phyloP scores from a whole-genome alignment of 2,797 vertebrate genomes.

The Dendrocincla tyrannina region DNA sequence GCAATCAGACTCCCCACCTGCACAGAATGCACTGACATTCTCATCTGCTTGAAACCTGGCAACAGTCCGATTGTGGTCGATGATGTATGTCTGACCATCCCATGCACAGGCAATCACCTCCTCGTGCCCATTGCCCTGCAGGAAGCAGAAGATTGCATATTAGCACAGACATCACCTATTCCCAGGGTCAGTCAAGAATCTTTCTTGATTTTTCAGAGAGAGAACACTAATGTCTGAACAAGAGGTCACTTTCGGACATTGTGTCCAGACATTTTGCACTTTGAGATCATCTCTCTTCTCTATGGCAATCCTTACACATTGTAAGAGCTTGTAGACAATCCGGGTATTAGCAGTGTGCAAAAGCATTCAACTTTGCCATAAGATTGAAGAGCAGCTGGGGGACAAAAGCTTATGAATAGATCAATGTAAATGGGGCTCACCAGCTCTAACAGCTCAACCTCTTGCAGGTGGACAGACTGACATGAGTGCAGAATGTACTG shows the following conservation, averaged over 20 bases:
- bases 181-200: neutral
- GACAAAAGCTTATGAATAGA: neutral
- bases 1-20: conserved; percentile 78
- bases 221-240: neutral
- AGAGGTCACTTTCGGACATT: neutral
- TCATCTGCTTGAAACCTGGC: conserved; percentile 98
- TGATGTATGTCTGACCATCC: conserved; percentile 98
- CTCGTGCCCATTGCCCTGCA: conserved; percentile 91
- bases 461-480: neutral
- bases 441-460: neutral
- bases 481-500: neutral
- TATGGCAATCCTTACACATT: rapidly evolving
- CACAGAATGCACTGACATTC: conserved; percentile 97
- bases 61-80: conserved; percentile 91
- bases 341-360: neutral
- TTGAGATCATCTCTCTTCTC: neutral
- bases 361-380: neutral
- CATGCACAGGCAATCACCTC: conserved; percentile 98
- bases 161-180: neutral
- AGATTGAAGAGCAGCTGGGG: neutral
- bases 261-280: neutral
- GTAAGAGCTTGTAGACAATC: neutral
- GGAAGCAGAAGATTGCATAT: neutral
- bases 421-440: neutral
- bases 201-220: neutral